phyloP scores from a whole-genome alignment of 2,888 invertebrate genomes.

The Tenthredo livida region DNA sequence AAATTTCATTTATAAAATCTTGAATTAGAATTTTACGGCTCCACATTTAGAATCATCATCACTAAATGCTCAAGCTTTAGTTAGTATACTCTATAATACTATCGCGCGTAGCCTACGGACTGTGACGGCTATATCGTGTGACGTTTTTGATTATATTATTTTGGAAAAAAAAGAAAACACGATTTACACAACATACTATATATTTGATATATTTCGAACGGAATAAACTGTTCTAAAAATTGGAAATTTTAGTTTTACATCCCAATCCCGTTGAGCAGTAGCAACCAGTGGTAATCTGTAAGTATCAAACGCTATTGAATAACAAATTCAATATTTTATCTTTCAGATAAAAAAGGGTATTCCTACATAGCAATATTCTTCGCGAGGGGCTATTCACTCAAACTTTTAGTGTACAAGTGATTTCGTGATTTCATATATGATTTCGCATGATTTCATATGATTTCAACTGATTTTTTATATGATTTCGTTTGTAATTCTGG shows the following conservation, averaged over 20 bases:
- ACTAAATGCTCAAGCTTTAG: background rate
- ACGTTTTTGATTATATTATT: background rate
- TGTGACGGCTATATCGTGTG: background rate
- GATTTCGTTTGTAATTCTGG: too few relatives aligned
- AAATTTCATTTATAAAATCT: slow-evolving; percentile 19
- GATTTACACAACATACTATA: background rate
- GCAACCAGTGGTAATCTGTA: background rate
- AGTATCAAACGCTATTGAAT: background rate
- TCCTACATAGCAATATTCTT: too few relatives aligned
- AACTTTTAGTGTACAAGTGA: too few relatives aligned
- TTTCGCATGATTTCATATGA: too few relatives aligned
- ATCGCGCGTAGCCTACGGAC: background rate
- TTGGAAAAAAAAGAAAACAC: background rate
- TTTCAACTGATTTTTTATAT: too few relatives aligned
- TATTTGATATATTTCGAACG: background rate
- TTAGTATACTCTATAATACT: background rate
- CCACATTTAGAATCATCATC: slow-evolving; percentile 2
- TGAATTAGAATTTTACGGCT: slow-evolving; percentile 33
- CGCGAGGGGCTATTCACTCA: too few relatives aligned
- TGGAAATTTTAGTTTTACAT: background rate
- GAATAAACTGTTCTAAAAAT: background rate
- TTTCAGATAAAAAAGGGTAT: too few relatives aligned
- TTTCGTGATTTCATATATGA: too few relatives aligned
- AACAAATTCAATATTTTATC: too few relatives aligned
- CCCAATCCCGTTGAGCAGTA: background rate